Evolutionary conservation across 2,797 vertebrate genomes (phyloP), one percentile per base, ranked within the genome.

Genomic region (Falco naumanni): DNA sequence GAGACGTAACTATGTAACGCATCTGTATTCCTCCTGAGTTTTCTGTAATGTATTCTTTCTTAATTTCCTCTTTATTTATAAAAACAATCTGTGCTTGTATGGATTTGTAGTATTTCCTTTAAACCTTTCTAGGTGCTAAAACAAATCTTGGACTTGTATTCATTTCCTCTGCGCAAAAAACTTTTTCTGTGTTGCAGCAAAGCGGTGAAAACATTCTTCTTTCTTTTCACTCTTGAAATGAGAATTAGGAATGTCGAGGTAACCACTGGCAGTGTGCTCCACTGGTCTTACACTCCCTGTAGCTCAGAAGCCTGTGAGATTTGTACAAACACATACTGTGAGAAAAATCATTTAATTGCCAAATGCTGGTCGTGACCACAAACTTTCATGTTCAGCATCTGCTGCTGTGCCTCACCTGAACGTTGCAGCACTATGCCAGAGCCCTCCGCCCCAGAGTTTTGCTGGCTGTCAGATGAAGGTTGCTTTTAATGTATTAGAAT

Each of bases 371-470:
- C 34, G 57, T 78, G 72, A 64, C n/a, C 33, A 71, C 0, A 1
- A 63, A 6, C 45, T 60, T 72, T 69, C 11, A 13, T 31, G n/a
- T 37, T 53, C 43, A 70, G 51, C 17, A 45, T 56, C 47, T 70
- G 25, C 41, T 66, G 63, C 1, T 11, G 16, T 89, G 61, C 63
- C 43, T 87, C 6, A 11, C 51, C 51, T 68, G 57, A 48, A 31
- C n/a, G 15, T 41, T 64, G 47, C n/a, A 57, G 56, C 6, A 0
- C 24, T 28, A 0, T 21, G 13, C 5, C 39, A 19, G 18, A 16
- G 41, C 24, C 21, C 50, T 75, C 21, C 51, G 45, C 69, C 68
- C 60, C 43, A 3, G 56, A 64, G n/a, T 33, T 78, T 65, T 68
- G 17, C 78, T 87, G 78, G 13, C 41, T 88, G 75, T 34, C 18